A percentile compares a stretch with the other conserved stretches of the same genome.
These are phyloP conservation scores for Norana najaformis DNA, from an alignment of 2,888 invertebrate species.

Conservation along the genomic window DNA sequence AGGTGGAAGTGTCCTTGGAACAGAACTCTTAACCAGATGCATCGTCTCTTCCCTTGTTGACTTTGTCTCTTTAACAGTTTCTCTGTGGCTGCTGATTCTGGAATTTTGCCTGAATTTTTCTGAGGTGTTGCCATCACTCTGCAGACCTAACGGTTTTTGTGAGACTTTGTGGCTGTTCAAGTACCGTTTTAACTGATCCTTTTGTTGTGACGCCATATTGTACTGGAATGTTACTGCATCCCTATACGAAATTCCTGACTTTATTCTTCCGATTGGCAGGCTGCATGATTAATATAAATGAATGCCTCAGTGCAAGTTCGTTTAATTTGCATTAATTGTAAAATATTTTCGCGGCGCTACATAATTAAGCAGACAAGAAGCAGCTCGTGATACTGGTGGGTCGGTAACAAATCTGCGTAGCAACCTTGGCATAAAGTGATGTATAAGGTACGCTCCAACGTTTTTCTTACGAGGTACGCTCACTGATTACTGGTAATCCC, in stretches of 20 bases:
- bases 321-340: too few relatives aligned
- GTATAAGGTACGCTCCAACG: background rate
- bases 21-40: background rate
- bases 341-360: too few relatives aligned
- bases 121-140: background rate
- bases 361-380: too few relatives aligned
- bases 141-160: background rate
- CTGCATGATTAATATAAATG: too few relatives aligned
- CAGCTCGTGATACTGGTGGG: too few relatives aligned
- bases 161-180: background rate
- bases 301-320: too few relatives aligned
- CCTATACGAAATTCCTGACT: background rate
- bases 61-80: background rate
- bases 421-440: too few relatives aligned
- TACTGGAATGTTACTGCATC: background rate
- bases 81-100: background rate
- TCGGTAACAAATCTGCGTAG: too few relatives aligned
- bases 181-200: constrained; percentile 20
- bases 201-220: constrained; percentile 8
- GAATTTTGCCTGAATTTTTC: background rate
- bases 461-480: background rate
- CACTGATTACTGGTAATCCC: background rate
- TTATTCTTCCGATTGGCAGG: too few relatives aligned
- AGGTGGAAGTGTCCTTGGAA: background rate
- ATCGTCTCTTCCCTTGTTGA: background rate